A percentile compares a stretch with the other conserved stretches of the same genome.
These are phyloP conservation scores for Teleogryllus occipitalis DNA, from an alignment of 1,140 invertebrate species.

Conservation along the genomic window DNA sequence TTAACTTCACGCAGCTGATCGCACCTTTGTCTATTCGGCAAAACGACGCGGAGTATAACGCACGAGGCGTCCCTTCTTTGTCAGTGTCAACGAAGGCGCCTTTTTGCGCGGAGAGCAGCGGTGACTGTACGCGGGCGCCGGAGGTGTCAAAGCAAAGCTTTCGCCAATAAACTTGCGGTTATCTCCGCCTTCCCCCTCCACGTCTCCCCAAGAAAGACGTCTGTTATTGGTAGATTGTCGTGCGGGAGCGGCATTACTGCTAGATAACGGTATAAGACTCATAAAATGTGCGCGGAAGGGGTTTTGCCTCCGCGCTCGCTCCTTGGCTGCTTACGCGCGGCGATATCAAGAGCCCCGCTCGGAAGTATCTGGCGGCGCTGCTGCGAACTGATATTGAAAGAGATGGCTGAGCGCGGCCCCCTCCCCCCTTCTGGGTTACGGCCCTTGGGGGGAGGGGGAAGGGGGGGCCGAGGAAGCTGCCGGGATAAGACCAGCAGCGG, in stretches of 20 bases:
- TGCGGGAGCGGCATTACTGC: not conserved
- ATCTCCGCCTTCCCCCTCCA: not conserved
- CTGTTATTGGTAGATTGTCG: slow-evolving; percentile 4
- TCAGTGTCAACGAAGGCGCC: too few relatives aligned
- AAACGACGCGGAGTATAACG: too few relatives aligned
- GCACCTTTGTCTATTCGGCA: too few relatives aligned
- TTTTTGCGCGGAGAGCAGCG: too few relatives aligned
- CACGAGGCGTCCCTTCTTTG: too few relatives aligned
- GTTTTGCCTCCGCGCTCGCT: not conserved
- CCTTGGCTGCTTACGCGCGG: not conserved
- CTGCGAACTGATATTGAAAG: not conserved
- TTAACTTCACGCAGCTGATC: too few relatives aligned
- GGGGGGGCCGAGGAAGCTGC: too few relatives aligned
- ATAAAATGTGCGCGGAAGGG: not conserved
- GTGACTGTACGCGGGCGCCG: not conserved
- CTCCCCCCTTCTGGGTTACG: too few relatives aligned
- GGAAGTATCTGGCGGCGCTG: not conserved
- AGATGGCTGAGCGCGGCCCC: not conserved
- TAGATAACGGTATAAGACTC: slow-evolving; percentile 4
- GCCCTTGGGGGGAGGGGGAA: too few relatives aligned
- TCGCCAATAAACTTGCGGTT: slow-evolving; percentile 3
- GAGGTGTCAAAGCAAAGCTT: not conserved
- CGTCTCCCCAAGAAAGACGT: not conserved
- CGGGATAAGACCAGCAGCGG: too few relatives aligned
- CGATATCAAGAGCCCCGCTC: not conserved